phyloP scores from a whole-genome alignment of 2,888 invertebrate genomes.

The Rotaria macrura region DNA sequence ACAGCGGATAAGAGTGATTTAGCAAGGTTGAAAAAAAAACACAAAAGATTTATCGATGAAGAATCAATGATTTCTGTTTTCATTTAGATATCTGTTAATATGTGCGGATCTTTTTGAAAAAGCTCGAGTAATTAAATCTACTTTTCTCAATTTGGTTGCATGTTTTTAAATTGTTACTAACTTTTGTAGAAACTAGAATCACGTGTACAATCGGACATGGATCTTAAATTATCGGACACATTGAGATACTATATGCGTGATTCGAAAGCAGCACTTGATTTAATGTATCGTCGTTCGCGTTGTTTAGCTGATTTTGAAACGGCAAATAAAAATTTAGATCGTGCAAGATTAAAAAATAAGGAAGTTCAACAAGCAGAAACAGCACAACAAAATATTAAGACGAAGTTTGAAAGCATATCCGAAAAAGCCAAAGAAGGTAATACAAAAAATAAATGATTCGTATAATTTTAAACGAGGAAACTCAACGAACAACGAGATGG shows the following conservation, averaged over 20 bases:
- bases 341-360: constrained; percentile 26
- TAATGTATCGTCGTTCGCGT: constrained; percentile 77
- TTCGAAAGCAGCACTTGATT: constrained; percentile 84
- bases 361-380: constrained; percentile 26
- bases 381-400: constrained; percentile 27
- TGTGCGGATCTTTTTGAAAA: constrained; percentile 85
- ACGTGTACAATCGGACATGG: constrained; percentile 89
- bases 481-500: too few relatives aligned
- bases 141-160: too few relatives aligned
- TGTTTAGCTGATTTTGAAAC: constrained; percentile 85
- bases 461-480: too few relatives aligned
- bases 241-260: constrained; percentile 93
- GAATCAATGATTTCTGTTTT: constrained; percentile 36
- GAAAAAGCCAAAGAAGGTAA: constrained; percentile 28
- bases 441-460: too few relatives aligned
- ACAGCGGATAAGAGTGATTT: constrained; percentile 77
- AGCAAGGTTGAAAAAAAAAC: constrained; percentile 55
- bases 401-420: constrained; percentile 30
- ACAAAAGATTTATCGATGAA: too few relatives aligned
- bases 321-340: constrained; percentile 33
- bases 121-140: constrained; percentile 60
- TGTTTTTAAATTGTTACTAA: too few relatives aligned
- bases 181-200: constrained; percentile 86
- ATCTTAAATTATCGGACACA: constrained; percentile 88
- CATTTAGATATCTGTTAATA: constrained; percentile 66